Evolutionary conservation across 2,888 invertebrate species (phyloP), one percentile per base, ranked within the genome.

Genomic region (Anodontia alba): DNA sequence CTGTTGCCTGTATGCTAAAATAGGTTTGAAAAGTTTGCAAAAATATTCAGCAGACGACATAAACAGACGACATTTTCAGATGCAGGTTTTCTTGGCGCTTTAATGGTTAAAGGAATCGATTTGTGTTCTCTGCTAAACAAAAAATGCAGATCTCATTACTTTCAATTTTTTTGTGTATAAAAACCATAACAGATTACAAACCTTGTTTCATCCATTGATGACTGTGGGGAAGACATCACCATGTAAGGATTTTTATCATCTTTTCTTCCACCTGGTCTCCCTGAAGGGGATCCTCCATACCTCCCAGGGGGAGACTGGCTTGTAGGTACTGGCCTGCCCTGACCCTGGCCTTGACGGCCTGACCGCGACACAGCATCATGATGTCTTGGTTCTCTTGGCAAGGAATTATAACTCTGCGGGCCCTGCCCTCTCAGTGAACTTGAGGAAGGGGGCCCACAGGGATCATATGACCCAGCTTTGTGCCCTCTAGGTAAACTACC

Each of bases 161-260:
- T n/a, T n/a, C n/a, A n/a, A n/a, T n/a, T n/a, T n/a, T n/a, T n/a
- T n/a, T n/a, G n/a, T n/a, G n/a, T n/a, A n/a, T n/a, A n/a, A n/a
- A n/a, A n/a, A n/a, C n/a, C n/a, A n/a, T n/a, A n/a, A n/a, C n/a
- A n/a, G n/a, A n/a, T n/a, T 38, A n/a, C 54, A 7, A 26, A 69
- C 69, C 69, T 69, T 42, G 69, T 26, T 26, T 33, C 46, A 46
- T 69, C 69, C 26, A 46, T 69, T 7, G 69, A 42, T 15, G 43
- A 26, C n/a, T 80, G 73, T 23, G 83, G 86, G 23, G 86, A 83
- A 57, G 76, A 66, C 86, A 86, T 86, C 42, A 77, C 76, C 86
- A 86, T 86, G 57, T 86, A 86, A 23, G 86, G 86, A 36, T 86
- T 86, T 51, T 80, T 66, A n/a, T 75, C 75, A 23, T 73, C 51